phyloP scores from a whole-genome alignment of 2,888 invertebrate genomes.

The Autographa gamma region DNA sequence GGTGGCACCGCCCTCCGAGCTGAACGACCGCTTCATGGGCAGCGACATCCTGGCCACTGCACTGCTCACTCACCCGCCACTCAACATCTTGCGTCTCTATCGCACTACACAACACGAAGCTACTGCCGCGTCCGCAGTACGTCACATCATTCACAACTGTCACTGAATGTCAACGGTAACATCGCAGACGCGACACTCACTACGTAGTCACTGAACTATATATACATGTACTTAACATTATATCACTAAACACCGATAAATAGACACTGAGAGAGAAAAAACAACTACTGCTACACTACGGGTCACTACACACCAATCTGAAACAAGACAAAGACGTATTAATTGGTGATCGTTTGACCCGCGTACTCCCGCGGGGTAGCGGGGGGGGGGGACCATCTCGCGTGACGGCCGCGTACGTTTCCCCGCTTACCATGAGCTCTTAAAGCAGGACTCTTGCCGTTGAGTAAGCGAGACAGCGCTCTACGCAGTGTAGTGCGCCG shows the following conservation, averaged over 20 bases:
- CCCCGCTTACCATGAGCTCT: not conserved
- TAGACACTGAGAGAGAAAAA: slow-evolving; percentile 41
- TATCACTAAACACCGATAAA: slow-evolving; percentile 41
- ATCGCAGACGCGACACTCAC: slow-evolving; percentile 21
- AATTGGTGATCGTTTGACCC: slow-evolving; percentile 26
- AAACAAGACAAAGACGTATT: slow-evolving; percentile 49
- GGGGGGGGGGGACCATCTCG: not conserved
- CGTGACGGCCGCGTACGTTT: not conserved
- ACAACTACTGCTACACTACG: slow-evolving; percentile 38
- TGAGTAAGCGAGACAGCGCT: no score
- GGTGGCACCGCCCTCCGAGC: slow-evolving; percentile 89
- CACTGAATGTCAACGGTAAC: slow-evolving; percentile 27
- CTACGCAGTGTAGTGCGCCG: no score
- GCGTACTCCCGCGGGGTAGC: slow-evolving; percentile 16
- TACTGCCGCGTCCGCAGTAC: slow-evolving; percentile 18
- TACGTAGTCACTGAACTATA: slow-evolving; percentile 32
- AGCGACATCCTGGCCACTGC: slow-evolving; percentile 71
- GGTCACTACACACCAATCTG: slow-evolving; percentile 53
- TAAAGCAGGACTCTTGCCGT: no score
- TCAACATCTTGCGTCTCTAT: slow-evolving; percentile 68
- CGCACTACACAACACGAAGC: slow-evolving; percentile 56
- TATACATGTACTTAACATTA: slow-evolving; percentile 36
- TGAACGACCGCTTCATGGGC: slow-evolving; percentile 91
- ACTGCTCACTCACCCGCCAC: slow-evolving; percentile 53
- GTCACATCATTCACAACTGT: slow-evolving; percentile 28